Percentiles rank a stretch among this genome's conserved stretches.
These are phyloP conservation scores for Leptoteleia sp. DNA, from an alignment of 1,140 invertebrate genomes.

Conservation along the genomic window DNA sequence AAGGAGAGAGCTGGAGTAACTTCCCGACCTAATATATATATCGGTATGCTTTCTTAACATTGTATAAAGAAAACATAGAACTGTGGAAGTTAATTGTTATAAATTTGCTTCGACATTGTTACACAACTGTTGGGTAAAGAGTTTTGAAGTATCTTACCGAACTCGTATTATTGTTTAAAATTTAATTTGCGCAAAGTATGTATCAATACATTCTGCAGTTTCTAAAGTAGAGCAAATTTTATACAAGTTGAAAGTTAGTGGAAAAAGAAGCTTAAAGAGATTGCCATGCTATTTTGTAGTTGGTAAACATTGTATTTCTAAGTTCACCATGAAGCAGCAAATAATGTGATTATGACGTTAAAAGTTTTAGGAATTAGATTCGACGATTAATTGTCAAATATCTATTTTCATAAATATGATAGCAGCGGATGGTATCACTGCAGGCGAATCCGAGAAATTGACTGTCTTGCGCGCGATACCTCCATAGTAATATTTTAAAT, in stretches of 20 bases:
- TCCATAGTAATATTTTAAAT: constrained; percentile 8
- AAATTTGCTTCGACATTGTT: constrained; percentile 24
- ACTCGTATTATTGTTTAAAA: constrained; percentile 42
- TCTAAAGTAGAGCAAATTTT: constrained; percentile 46
- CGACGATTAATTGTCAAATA: not conserved
- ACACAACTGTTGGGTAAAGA: constrained; percentile 20
- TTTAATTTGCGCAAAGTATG: constrained; percentile 46
- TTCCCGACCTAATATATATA: not conserved
- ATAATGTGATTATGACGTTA: constrained; percentile 43
- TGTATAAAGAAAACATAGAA: constrained; percentile 17
- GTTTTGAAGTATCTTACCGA: constrained; percentile 33
- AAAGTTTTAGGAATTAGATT: constrained; percentile 34
- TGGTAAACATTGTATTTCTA: constrained; percentile 32
- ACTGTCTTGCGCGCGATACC: not conserved
- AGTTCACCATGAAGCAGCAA: constrained; percentile 31
- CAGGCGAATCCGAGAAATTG: constrained; percentile 1
- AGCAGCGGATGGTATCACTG: too few species aligned
- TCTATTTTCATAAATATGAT: too few species aligned
- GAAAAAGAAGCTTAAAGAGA: constrained; percentile 49
- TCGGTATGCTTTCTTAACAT: constrained; percentile 1
- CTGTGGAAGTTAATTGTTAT: constrained; percentile 11
- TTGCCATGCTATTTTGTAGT: constrained; percentile 38
- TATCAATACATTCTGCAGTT: constrained; percentile 47
- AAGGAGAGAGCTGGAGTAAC: not conserved
- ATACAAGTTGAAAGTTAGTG: constrained; percentile 33